These are phyloP conservation scores for Sinohyriopsis cumingii DNA, from an alignment of 2,888 invertebrate species.

Conservation along the genomic window DNA sequence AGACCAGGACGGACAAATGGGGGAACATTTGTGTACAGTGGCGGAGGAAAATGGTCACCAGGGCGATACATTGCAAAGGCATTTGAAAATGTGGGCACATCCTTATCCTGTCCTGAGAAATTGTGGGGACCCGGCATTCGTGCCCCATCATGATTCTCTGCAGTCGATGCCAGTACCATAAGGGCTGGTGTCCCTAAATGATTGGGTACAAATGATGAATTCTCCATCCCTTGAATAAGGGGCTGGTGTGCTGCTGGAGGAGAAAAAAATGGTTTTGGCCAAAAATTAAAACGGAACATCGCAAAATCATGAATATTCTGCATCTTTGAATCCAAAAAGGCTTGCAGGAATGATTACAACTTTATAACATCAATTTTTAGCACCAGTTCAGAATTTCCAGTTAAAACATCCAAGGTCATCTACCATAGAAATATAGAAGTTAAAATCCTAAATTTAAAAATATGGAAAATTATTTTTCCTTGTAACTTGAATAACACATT, in stretches of 20 bases:
- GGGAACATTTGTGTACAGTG: slow-evolving; percentile 61
- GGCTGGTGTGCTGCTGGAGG: slow-evolving; percentile 54
- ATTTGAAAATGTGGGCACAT: slow-evolving; percentile 49
- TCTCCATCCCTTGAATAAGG: slow-evolving; percentile 59
- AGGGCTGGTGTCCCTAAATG: slow-evolving; percentile 63
- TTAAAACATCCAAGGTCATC: not conserved
- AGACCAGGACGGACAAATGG: slow-evolving; percentile 56
- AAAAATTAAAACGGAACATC: slow-evolving; percentile 68
- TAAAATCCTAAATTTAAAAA: not conserved
- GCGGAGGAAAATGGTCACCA: slow-evolving; percentile 64
- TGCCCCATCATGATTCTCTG: slow-evolving; percentile 59
- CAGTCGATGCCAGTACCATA: slow-evolving; percentile 66
- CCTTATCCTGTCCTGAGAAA: slow-evolving; percentile 54
- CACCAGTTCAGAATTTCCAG: not conserved
- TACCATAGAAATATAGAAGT: not conserved
- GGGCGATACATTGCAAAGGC: slow-evolving; percentile 61
- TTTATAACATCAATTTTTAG: not conserved
- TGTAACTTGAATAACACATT: no score
- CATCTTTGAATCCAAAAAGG: slow-evolving; percentile 10
- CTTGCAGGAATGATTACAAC: not conserved
- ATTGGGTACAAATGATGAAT: slow-evolving; percentile 60
- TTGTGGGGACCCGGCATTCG: slow-evolving; percentile 47
- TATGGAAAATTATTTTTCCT: no score
- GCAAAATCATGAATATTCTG: slow-evolving; percentile 49
- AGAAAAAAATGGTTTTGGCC: slow-evolving; percentile 64